Percentiles rank a stretch among this genome's conserved stretches.
phyloP scores from a whole-genome alignment of 2,113 vertebrate genomes.

The Lates calcarifer region DNA sequence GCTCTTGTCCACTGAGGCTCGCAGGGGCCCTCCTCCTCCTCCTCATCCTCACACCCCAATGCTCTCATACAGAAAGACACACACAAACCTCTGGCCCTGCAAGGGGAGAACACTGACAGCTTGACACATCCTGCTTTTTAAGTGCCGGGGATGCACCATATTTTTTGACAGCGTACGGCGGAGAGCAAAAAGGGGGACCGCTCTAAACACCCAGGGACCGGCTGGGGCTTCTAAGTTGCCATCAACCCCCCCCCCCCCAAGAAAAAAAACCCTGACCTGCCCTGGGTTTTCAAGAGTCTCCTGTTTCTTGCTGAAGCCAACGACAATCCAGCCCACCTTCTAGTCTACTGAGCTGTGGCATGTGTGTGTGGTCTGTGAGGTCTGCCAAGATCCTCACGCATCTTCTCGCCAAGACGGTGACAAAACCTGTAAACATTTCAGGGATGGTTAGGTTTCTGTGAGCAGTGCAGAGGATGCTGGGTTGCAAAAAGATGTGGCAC shows the following conservation, averaged over 20 bases:
- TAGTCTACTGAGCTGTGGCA: constrained; percentile 18
- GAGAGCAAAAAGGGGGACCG: constrained; percentile 23
- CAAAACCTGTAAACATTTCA: constrained; percentile 9
- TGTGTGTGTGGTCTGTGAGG: constrained; percentile 21
- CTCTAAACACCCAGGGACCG: constrained; percentile 39
- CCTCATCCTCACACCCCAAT: constrained; percentile 23
- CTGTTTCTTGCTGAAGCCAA: constrained; percentile 32
- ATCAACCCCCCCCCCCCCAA: constrained; percentile 27
- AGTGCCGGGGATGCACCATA: constrained; percentile 34
- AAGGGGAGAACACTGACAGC: constrained; percentile 46
- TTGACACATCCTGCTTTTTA: constrained; percentile 56
- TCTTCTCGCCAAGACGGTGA: constrained; percentile 17
- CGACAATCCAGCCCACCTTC: constrained; percentile 17
- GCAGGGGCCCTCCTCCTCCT: constrained; percentile 5
- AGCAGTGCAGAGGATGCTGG: constrained; percentile 6
- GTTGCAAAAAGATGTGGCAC: not conserved
- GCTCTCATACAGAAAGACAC: constrained; percentile 23
- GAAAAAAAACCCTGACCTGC: constrained; percentile 32
- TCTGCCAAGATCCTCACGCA: constrained; percentile 22
- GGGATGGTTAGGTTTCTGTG: constrained; percentile 9
- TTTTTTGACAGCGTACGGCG: constrained; percentile 28
- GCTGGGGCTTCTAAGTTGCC: constrained; percentile 27
- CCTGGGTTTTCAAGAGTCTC: constrained; percentile 19
- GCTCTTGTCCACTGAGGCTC: constrained; percentile 9
- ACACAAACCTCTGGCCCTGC: constrained; percentile 18